Percentiles rank a stretch among this genome's conserved stretches.
phyloP scores from a whole-genome alignment of 2,888 invertebrate genomes.

The Bembecia ichneumoniformis region DNA sequence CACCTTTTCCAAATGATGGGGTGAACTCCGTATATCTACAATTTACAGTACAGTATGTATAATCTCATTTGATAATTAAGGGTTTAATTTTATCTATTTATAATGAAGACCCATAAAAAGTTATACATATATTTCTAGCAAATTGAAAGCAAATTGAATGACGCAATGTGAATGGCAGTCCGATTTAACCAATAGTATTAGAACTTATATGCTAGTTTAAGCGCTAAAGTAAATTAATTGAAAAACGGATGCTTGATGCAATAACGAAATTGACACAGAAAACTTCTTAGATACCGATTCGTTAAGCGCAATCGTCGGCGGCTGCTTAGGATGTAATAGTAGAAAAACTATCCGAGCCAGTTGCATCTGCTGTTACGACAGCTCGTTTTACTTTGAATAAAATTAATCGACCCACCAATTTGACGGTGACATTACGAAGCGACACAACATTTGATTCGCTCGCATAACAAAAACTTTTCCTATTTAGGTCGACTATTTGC shows the following conservation, averaged over 20 bases:
- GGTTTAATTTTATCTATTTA: no score
- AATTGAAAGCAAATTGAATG: no score
- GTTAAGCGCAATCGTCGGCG: slow-evolving; percentile 15
- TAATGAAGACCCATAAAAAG: no score
- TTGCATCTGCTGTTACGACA: slow-evolving; percentile 41
- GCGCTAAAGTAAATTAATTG: slow-evolving; percentile 3
- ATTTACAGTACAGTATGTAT: no score
- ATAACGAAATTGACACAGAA: slow-evolving; percentile 22
- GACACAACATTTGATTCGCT: slow-evolving; percentile 32
- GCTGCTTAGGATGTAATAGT: slow-evolving; percentile 27
- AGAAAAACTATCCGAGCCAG: slow-evolving; percentile 31
- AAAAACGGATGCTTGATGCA: slow-evolving; percentile 7
- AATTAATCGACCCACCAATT: slow-evolving; percentile 5
- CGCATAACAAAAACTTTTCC: slow-evolving; percentile 17
- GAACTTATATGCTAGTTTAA: not conserved
- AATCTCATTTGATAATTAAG: no score
- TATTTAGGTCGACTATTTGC: no score
- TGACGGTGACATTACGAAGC: slow-evolving; percentile 5
- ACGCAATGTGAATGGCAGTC: no score
- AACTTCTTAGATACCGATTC: slow-evolving; percentile 13
- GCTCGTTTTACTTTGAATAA: slow-evolving; percentile 14
- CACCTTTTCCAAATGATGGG: no score
- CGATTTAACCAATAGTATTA: no score
- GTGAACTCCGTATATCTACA: no score
- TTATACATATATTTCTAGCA: no score